Evolutionary conservation across 2,113 vertebrate species (phyloP).

Genomic region (Oenanthe melanoleuca): DNA sequence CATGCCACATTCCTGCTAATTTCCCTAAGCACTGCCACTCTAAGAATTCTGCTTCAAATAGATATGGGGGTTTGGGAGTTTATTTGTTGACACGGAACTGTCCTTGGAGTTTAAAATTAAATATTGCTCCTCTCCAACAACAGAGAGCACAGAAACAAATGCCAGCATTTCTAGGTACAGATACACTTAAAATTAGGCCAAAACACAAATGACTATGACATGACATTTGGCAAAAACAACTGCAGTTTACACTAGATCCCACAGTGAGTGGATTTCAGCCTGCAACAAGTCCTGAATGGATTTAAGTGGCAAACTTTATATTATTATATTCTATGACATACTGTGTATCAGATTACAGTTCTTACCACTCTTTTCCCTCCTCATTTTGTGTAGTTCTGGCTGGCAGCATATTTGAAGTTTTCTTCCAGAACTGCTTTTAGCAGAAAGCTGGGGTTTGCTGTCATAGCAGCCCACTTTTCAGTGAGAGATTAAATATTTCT

Average conservation of each 20-base stretch:
- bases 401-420: neutral
- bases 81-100: neutral
- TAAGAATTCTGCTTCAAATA: slow-evolving; percentile 7
- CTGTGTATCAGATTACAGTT: neutral
- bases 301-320: neutral
- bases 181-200: neutral
- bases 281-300: neutral
- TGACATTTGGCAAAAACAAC: neutral
- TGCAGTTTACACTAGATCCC: neutral
- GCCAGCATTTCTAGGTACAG: neutral
- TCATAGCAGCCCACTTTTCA: neutral
- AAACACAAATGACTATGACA: neutral
- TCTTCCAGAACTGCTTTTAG: neutral
- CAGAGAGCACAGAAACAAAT: neutral
- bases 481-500: neutral
- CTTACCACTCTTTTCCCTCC: neutral
- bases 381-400: neutral
- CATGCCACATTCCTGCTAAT: neutral
- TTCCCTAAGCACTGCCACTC: neutral
- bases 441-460: neutral
- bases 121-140: neutral
- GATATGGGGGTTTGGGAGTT: neutral
- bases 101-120: slow-evolving; percentile 11
- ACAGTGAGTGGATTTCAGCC: neutral
- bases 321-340: neutral